Evolutionary conservation across 2,888 invertebrate species (phyloP), one percentile per base, ranked within the genome.

Genomic region (Actias luna): DNA sequence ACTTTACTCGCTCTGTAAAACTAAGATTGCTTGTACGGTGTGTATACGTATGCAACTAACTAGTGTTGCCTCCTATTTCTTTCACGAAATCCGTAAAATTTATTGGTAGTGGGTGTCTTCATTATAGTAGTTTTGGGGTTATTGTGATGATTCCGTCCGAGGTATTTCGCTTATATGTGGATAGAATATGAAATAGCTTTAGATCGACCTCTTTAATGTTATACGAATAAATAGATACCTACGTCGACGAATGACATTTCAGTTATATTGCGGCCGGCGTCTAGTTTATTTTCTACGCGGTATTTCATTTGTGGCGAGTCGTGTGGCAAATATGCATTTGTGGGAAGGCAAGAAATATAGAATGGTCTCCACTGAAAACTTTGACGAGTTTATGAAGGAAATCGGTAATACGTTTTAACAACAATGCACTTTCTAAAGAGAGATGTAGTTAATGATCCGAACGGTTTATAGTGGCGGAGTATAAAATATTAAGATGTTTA

Each of bases 331-430:
- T 59, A 78, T 82, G 77, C 50, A 70, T 25, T 22, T 61, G 12
- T 84, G 78, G 74, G 67, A 75, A 67, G 96, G 96, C 72, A 96
- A 94, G 80, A 95, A 94, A 79, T 97, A 96, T 89, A 96, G 95
- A 77, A 89, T 97, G 67, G 88, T 93, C 12, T 92, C 93, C 64
- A 95, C 96, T 72, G 95, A 96, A n/a, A 95, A 97, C 70, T 97
- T 97, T 76, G 97, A 97, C 76, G 95, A 95, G 50, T 97, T 96
- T 84, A 96, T 97, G 96, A 96, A 96, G 85, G 94, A 94, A 55
- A 82, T 97, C 67, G 96, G 96, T 96, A 69, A n/a, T 25, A 50
- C 33, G 12, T 29, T 18, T 63, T 67, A n/a, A 58, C 42, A 42
- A 42, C 0, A 18, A 29, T 8, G 55, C 0, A 33, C 25, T 22